phyloP scores from a whole-genome alignment of 2,113 vertebrate genomes.

The Cnemophilus loriae region DNA sequence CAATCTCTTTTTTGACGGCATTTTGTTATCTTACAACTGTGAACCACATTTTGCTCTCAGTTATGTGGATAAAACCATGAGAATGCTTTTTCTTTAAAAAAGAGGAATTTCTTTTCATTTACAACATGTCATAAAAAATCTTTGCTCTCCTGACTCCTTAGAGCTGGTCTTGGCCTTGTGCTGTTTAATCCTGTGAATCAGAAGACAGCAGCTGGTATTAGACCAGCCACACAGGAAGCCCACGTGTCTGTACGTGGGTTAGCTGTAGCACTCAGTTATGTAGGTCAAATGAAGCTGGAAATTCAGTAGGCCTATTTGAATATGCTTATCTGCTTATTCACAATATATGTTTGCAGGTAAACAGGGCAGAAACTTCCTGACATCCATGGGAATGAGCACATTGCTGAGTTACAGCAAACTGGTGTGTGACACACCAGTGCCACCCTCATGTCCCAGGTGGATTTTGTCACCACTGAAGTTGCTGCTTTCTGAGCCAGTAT shows the following conservation, averaged over 20 bases:
- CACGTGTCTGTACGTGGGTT: not conserved
- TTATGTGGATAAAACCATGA: not conserved
- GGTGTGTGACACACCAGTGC: not conserved
- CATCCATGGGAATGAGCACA: not conserved
- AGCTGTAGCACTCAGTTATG: not conserved
- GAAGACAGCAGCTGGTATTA: not conserved
- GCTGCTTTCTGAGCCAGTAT: not conserved
- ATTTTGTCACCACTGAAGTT: not conserved
- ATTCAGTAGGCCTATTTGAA: not conserved
- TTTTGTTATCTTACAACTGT: not conserved
- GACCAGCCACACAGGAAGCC: not conserved
- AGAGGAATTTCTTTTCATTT: not conserved
- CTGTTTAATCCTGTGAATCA: not conserved
- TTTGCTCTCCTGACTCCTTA: not conserved
- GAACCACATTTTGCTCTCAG: not conserved
- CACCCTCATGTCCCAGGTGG: not conserved
- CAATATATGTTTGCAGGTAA: not conserved
- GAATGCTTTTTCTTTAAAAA: not conserved
- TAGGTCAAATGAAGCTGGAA: not conserved
- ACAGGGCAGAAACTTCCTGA: not conserved
- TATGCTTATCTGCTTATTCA: not conserved
- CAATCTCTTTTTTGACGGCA: fast-evolving
- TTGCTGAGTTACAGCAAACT: not conserved
- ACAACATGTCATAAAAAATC: not conserved
- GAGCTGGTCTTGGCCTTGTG: not conserved